Evolutionary conservation across 1,140 invertebrate genomes (phyloP).

Genomic region (Diprion similis): DNA sequence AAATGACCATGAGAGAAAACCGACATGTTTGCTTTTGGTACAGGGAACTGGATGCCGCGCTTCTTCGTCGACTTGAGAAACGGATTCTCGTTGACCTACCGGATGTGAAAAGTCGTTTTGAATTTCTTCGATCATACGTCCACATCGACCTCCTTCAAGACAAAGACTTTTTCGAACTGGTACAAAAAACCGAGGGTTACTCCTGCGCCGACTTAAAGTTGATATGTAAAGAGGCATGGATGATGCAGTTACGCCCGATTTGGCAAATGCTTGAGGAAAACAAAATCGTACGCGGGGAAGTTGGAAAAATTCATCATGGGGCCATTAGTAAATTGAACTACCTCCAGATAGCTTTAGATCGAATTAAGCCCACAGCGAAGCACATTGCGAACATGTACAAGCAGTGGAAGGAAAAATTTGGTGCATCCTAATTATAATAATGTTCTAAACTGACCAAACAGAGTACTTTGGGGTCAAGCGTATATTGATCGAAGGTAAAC

Average conservation of each 20-base stretch:
- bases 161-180: constrained; percentile 64
- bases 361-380: constrained; percentile 40
- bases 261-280: constrained; percentile 40
- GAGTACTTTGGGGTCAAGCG: no score
- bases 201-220: constrained; percentile 89
- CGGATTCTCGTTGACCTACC: constrained; percentile 84
- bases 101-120: constrained; percentile 66
- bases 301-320: constrained; percentile 37
- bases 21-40: constrained; percentile 21
- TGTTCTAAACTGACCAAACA: no score
- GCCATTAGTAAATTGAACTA: constrained; percentile 33
- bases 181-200: constrained; percentile 75
- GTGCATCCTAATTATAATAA: background rate
- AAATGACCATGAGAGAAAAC: no score
- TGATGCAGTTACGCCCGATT: constrained; percentile 64
- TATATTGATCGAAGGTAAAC: no score
- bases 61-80: constrained; percentile 89
- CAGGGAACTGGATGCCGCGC: constrained; percentile 88
- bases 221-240: constrained; percentile 87
- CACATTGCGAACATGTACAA: constrained; percentile 41
- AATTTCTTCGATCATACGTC: constrained; percentile 71
- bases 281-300: constrained; percentile 23
- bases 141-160: constrained; percentile 47
- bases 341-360: constrained; percentile 37
- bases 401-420: constrained; percentile 37